These are phyloP conservation scores for Thryonomys swinderianus DNA, from an alignment of 2,113 vertebrate species.

Conservation along the genomic window DNA sequence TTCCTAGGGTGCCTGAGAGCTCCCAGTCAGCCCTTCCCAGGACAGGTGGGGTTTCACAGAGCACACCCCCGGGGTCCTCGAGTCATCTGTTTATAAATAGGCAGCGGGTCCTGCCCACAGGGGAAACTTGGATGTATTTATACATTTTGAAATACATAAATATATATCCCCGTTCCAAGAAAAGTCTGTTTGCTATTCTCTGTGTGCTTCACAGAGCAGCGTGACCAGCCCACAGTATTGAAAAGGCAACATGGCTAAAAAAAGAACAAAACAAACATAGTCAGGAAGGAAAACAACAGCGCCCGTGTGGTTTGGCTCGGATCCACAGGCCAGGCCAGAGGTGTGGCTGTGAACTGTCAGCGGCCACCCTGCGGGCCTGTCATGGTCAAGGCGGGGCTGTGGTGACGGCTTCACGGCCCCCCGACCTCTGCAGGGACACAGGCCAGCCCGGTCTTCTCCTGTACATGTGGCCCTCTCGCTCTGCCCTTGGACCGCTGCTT, in stretches of 20 bases:
- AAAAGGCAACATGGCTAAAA: background rate
- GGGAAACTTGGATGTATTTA: background rate
- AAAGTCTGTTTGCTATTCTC: background rate
- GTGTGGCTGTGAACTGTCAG: accelerated
- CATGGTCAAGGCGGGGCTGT: background rate
- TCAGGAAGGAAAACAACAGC: background rate
- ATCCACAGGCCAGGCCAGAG: background rate
- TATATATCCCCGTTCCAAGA: background rate
- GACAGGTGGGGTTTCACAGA: background rate
- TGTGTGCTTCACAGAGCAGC: background rate
- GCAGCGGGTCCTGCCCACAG: background rate
- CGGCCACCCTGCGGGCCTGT: background rate
- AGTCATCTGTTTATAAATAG: too few species aligned
- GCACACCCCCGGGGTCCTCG: accelerated
- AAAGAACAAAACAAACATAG: background rate
- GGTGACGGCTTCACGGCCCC: accelerated
- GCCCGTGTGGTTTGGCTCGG: background rate
- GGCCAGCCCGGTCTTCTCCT: accelerated
- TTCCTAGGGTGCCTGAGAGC: accelerated
- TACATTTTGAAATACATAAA: background rate
- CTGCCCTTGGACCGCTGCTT: background rate
- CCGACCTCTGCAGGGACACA: accelerated
- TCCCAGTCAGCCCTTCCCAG: background rate
- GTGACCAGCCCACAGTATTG: background rate
- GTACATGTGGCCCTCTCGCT: accelerated